Evolutionary conservation across 2,797 vertebrate species (phyloP), one percentile per base, ranked within the genome.

Genomic region (Sparus aurata): DNA sequence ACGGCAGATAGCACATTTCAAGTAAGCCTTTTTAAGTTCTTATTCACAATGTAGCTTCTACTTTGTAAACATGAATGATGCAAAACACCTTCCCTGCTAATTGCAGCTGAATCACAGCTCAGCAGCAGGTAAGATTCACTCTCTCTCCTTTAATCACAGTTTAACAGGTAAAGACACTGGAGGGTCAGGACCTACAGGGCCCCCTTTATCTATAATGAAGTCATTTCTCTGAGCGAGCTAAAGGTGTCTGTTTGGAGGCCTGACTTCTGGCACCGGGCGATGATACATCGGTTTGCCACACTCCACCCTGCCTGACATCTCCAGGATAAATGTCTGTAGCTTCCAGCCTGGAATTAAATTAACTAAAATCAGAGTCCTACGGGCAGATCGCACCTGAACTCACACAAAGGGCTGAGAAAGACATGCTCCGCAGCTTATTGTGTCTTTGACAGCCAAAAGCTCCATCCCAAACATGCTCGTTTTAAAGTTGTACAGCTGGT

Each of bases 291-390:
- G 68, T 77, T 79, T 68, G 27, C 73, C 55, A 17, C 16, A 1
- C 41, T 27, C 58, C 68, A 22, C 45, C 12, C 23, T 52, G 73
- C 18, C 52, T 58, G 72, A 64, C 52, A 43, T 62, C 75, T 66
- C 25, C 55, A 55, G 54, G 76, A 85, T 46, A 73, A 54, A 77
- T 67, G 53, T 38, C 17, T 57, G 43, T 43, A 55, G 70, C 83
- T 78, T 63, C 70, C 27, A 74, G 77, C 63, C 7, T 0, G 34
- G 20, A 25, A 55, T 63, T 38, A 71, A 85, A 83, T 87, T 59
- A 75, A 77, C 34, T 75, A 64, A 80, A 77, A 83, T 52, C 49
- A 60, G 74, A 59, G 59, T 63, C 68, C 74, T 67, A 2, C 46
- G 47, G 84, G 77, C 69, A 12, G 63, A 23, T 12, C 55, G 80